Evolutionary conservation across 2,888 invertebrate species (phyloP).

Genomic region (Cactoblastis cactorum): DNA sequence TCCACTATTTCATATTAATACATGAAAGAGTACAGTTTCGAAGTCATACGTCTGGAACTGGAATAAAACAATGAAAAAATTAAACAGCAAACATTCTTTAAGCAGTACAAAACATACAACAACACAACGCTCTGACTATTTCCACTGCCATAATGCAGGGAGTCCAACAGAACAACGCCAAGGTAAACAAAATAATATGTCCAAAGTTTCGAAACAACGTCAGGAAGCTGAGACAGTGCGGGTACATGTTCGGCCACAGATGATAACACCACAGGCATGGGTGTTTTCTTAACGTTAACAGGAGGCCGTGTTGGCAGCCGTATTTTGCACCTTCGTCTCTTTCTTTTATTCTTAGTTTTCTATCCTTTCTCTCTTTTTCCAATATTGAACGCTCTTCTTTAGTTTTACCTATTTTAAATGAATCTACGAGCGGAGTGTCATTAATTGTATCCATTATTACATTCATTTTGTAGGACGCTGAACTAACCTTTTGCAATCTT

Average conservation of each 20-base stretch:
- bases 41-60: too few species aligned
- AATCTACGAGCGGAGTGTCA: constrained; percentile 30
- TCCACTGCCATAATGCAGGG: constrained; percentile 49
- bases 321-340: constrained; percentile 32
- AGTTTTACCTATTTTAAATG: constrained; percentile 38
- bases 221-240: constrained; percentile 41
- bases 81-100: background rate
- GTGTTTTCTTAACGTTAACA: constrained; percentile 41
- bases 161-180: constrained; percentile 47
- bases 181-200: constrained; percentile 36
- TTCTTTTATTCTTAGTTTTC: constrained; percentile 31
- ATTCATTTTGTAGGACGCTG: constrained; percentile 34
- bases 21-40: too few species aligned
- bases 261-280: constrained; percentile 55
- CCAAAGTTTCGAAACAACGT: constrained; percentile 30
- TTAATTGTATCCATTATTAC: constrained; percentile 37
- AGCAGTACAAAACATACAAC: constrained; percentile 40
- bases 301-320: constrained; percentile 37
- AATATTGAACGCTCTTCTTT: constrained; percentile 26
- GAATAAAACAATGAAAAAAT: too few species aligned
- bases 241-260: constrained; percentile 46
- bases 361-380: constrained; percentile 22
- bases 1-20: too few species aligned
- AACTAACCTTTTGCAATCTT: constrained; percentile 31
- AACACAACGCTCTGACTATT: constrained; percentile 36